These are phyloP conservation scores for Coelinius sp. DNA, from an alignment of 2,888 invertebrate species.

Conservation along the genomic window DNA sequence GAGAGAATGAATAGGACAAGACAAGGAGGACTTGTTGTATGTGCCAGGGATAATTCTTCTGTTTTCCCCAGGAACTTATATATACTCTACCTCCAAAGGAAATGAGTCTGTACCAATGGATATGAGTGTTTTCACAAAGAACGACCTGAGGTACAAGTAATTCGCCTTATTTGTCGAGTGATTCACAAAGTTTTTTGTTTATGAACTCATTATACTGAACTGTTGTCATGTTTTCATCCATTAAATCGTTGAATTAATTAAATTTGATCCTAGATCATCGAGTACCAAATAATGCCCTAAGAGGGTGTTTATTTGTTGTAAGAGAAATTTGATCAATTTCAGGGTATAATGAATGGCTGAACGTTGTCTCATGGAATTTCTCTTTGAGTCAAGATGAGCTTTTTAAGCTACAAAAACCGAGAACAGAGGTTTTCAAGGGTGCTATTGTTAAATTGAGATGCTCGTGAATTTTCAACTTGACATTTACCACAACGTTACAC, in stretches of 20 bases:
- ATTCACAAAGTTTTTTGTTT: not conserved
- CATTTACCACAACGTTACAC: conserved; percentile 4
- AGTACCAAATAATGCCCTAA: conserved; percentile 9
- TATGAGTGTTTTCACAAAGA: not conserved
- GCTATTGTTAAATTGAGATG: conserved; percentile 8
- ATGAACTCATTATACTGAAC: not conserved
- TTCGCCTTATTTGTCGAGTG: conserved; percentile 3
- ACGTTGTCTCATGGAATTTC: conserved; percentile 25
- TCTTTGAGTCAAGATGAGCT: conserved; percentile 26
- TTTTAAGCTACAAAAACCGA: conserved; percentile 20
- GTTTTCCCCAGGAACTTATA: not conserved
- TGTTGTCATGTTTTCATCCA: no score
- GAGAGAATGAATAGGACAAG: conserved; percentile 39
- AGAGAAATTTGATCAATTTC: conserved; percentile 13
- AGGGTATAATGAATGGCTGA: conserved; percentile 11
- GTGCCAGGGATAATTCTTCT: not conserved
- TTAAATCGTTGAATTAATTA: conserved; percentile 4
- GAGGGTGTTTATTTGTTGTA: conserved; percentile 8
- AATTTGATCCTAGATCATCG: not conserved
- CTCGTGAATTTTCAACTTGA: conserved; percentile 10
- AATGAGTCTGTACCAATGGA: not conserved
- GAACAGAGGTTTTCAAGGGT: conserved; percentile 11
- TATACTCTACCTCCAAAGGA: not conserved
- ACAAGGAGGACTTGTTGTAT: conserved; percentile 27
- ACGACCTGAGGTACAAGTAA: conserved; percentile 19